Conservation (phyloP, 1,140 invertebrate species). For the Lasioglossum albipes region DNA sequence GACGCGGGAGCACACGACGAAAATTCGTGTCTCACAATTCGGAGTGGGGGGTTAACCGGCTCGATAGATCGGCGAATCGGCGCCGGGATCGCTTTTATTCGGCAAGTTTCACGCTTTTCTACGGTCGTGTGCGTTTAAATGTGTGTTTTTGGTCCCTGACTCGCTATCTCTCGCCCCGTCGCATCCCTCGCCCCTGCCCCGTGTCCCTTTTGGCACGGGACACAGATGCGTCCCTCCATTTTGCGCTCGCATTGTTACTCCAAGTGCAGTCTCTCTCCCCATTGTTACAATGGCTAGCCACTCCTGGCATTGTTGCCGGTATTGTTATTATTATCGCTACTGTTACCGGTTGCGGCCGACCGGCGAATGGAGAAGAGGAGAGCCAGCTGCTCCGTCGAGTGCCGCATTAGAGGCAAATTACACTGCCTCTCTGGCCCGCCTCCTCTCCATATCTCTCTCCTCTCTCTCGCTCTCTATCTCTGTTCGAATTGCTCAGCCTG, state of each 20-base stretch:
- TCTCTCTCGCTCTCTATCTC: slow-evolving; percentile 1
- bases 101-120: slow-evolving; percentile 32
- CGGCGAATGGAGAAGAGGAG: slow-evolving; percentile 65
- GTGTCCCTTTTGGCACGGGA: slow-evolving; percentile 53
- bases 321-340: slow-evolving; percentile 80
- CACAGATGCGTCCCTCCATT: slow-evolving; percentile 78
- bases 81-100: background rate
- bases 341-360: slow-evolving; percentile 68
- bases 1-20: too few relatives aligned
- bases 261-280: slow-evolving; percentile 71
- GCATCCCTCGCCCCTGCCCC: background rate
- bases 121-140: background rate
- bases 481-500: slow-evolving; percentile 1
- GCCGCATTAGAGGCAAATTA: slow-evolving; percentile 67
- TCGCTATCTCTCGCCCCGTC: slow-evolving; percentile 29
- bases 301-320: slow-evolving; percentile 66
- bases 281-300: slow-evolving; percentile 65
- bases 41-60: too few relatives aligned
- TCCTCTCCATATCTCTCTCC: slow-evolving; percentile 26
- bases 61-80: background rate
- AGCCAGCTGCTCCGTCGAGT: slow-evolving; percentile 64
- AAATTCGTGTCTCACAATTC: too few relatives aligned
- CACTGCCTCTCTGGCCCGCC: slow-evolving; percentile 39
- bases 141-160: background rate
- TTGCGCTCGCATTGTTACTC: slow-evolving; percentile 78